Evolutionary conservation across 1,140 invertebrate species (phyloP).

Genomic region (Ceratosolen solmsi): DNA sequence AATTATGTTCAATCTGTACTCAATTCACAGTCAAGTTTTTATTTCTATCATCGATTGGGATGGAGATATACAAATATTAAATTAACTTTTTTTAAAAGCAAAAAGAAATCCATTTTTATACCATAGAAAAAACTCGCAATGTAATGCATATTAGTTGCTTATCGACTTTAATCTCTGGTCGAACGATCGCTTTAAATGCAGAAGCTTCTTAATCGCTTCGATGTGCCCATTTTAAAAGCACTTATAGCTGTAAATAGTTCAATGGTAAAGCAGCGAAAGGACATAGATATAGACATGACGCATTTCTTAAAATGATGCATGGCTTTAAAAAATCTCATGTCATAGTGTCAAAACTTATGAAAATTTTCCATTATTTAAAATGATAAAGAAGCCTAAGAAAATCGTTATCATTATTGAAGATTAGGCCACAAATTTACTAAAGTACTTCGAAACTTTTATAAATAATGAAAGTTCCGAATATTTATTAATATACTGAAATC

Average conservation of each 20-base stretch:
- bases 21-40: neutral
- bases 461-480: too few relatives aligned
- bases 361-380: conserved; percentile 23
- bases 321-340: neutral
- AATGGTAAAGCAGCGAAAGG: neutral
- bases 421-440: too few relatives aligned
- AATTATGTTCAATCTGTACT: too few relatives aligned
- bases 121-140: conserved; percentile 17
- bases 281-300: conserved; percentile 18
- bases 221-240: conserved; percentile 16
- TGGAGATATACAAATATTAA: too few relatives aligned
- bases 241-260: neutral
- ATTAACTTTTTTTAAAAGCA: too few relatives aligned
- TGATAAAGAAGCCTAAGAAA: neutral
- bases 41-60: neutral
- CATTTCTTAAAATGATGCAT: conserved; percentile 21
- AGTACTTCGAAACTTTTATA: too few relatives aligned
- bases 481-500: too few relatives aligned
- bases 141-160: conserved; percentile 29
- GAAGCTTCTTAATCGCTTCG: conserved; percentile 25
- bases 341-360: neutral
- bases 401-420: too few relatives aligned
- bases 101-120: neutral
- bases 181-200: neutral
- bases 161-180: conserved; percentile 23